Percentiles rank a stretch among this genome's conserved stretches.
phyloP scores from a whole-genome alignment of 2,797 vertebrate genomes.

The Cossypha niveicapilla region DNA sequence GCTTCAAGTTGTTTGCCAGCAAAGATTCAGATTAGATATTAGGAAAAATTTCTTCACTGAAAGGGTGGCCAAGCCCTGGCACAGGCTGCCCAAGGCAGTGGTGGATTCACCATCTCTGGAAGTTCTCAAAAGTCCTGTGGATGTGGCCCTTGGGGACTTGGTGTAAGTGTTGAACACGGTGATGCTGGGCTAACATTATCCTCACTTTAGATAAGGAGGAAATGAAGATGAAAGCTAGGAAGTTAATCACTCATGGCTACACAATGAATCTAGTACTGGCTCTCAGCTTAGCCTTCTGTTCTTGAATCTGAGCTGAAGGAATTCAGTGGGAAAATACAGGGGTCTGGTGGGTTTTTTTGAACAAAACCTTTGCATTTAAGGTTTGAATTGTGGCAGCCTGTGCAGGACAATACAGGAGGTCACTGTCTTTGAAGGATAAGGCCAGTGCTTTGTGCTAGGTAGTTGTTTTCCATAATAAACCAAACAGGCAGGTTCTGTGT shows the following conservation, averaged over 20 bases:
- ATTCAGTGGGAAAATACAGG: background rate
- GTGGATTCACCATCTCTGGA: background rate
- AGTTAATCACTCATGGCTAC: background rate
- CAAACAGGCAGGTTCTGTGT: background rate
- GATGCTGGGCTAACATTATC: background rate
- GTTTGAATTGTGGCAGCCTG: background rate
- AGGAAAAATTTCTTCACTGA: background rate
- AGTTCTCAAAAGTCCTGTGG: rapidly evolving
- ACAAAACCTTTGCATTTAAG: background rate
- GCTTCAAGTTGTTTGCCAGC: background rate
- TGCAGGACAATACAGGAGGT: background rate
- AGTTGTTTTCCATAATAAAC: background rate
- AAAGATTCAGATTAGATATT: background rate
- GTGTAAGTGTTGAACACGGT: background rate
- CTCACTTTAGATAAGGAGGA: background rate
- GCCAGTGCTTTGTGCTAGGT: background rate
- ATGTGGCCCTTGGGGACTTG: background rate
- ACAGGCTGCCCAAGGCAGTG: background rate
- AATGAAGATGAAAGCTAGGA: background rate
- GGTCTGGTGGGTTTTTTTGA: background rate
- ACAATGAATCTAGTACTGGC: background rate
- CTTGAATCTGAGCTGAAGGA: background rate
- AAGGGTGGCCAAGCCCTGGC: background rate
- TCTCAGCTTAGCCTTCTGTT: background rate
- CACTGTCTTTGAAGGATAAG: no score